These are phyloP conservation scores for Elysia crispata DNA, from an alignment of 2,888 invertebrate species.

Conservation along the genomic window DNA sequence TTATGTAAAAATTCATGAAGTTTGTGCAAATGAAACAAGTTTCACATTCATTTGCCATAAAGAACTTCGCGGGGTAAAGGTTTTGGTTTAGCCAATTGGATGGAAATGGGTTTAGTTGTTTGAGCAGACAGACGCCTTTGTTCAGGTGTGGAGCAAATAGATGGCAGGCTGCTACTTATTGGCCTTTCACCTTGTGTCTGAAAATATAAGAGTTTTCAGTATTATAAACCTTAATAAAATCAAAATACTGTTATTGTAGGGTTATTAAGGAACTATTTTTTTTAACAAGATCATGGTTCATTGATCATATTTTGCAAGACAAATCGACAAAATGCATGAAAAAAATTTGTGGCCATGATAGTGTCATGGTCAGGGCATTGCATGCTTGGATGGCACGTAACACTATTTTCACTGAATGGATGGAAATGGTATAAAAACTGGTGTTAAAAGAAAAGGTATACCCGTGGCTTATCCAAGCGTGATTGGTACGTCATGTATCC, in stretches of 20 bases:
- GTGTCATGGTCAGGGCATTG: no score
- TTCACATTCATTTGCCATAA: constrained; percentile 57
- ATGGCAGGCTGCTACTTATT: constrained; percentile 47
- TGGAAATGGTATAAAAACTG: no score
- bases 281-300: no score
- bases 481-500: no score
- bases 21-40: no score
- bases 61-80: constrained; percentile 68
- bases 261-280: constrained; percentile 9
- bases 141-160: constrained; percentile 44
- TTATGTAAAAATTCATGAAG: no score
- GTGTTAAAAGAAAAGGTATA: no score
- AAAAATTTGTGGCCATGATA: not conserved
- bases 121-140: not conserved
- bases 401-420: no score
- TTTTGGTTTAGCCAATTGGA: constrained; percentile 63
- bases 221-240: no score
- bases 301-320: not conserved
- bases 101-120: constrained; percentile 51
- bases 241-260: not conserved
- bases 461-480: no score
- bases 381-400: no score
- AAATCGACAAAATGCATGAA: not conserved
- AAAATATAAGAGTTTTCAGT: no score
- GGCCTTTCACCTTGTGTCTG: not conserved